phyloP scores from a whole-genome alignment of 2,113 vertebrate genomes.

The Scytalopus superciliaris region DNA sequence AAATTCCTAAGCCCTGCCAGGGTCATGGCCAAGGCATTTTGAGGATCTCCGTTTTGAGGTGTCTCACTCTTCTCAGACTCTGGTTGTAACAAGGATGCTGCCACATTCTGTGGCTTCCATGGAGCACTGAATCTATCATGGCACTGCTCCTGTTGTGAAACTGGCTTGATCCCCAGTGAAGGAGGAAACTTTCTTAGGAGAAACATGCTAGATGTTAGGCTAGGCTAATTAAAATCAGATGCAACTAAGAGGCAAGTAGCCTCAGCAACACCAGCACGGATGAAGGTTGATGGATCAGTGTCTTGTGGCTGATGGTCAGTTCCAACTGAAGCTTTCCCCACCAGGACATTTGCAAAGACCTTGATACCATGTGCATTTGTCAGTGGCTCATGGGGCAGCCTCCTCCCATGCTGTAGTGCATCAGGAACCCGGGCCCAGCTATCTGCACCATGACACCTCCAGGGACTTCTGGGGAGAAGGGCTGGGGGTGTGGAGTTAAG shows the following conservation, averaged over 20 bases:
- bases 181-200: not conserved
- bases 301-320: not conserved
- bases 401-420: not conserved
- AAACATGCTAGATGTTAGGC: not conserved
- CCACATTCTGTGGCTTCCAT: not conserved
- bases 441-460: not conserved
- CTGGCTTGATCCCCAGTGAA: not conserved
- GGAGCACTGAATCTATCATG: not conserved
- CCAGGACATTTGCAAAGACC: not conserved
- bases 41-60: not conserved
- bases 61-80: accelerated
- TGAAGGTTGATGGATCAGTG: not conserved
- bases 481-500: not conserved
- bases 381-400: not conserved
- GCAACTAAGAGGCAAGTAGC: not conserved
- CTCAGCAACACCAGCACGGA: not conserved
- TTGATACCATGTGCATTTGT: not conserved
- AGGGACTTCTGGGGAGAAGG: not conserved
- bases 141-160: not conserved
- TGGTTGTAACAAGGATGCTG: not conserved
- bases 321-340: not conserved
- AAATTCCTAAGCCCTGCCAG: not conserved
- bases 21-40: not conserved
- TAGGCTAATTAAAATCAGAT: not conserved
- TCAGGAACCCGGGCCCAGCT: not conserved